Percentiles rank a stretch among this genome's conserved stretches.
phyloP scores from a whole-genome alignment of 2,888 invertebrate species.

The Byasa hedistus region DNA sequence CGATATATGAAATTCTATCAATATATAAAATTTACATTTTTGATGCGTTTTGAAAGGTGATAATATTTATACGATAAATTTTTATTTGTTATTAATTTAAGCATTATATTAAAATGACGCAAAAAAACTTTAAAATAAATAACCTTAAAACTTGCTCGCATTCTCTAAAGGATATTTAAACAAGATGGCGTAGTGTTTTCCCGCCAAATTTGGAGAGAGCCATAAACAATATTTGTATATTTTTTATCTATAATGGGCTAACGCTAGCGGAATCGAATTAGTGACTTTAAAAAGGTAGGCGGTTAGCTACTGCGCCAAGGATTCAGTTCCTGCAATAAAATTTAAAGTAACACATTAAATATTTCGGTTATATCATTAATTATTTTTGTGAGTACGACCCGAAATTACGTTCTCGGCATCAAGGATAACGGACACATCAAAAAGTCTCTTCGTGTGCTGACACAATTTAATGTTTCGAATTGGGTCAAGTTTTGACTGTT shows the following conservation, averaged over 20 bases:
- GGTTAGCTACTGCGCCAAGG: no score
- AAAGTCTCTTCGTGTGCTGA: constrained; percentile 16
- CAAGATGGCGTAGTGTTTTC: constrained; percentile 12
- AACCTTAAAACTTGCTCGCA: not conserved
- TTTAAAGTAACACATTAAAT: constrained; percentile 4
- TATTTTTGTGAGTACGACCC: not conserved
- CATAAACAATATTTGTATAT: constrained; percentile 1
- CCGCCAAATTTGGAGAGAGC: not conserved
- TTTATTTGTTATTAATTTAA: not conserved
- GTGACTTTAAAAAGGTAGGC: no score
- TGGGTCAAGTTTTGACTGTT: constrained; percentile 16
- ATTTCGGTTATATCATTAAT: constrained; percentile 14
- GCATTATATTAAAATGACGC: not conserved
- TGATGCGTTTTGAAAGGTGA: not conserved
- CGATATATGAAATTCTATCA: no score
- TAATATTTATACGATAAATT: not conserved
- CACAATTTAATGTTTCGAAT: constrained; percentile 15
- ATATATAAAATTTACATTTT: not conserved
- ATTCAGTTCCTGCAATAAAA: not conserved
- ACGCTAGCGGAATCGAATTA: no score
- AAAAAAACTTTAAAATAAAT: not conserved
- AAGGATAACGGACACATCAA: constrained; percentile 23
- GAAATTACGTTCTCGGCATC: constrained; percentile 6
- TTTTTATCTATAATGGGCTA: no score
- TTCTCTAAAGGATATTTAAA: not conserved